Evolutionary conservation across 1,140 invertebrate genomes (phyloP).

Genomic region (Pentalonia nigronervosa): DNA sequence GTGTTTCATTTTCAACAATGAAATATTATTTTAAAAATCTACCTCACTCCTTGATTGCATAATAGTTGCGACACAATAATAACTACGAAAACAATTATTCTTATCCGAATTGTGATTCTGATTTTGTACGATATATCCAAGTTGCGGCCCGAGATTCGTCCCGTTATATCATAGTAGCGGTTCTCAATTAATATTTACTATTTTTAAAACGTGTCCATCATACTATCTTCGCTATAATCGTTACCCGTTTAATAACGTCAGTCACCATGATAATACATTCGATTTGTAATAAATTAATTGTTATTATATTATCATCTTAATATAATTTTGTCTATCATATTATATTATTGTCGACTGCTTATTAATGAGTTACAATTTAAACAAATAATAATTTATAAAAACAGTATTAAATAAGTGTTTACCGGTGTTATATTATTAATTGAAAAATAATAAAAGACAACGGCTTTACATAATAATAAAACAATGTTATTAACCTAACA

Average conservation of each 20-base stretch:
- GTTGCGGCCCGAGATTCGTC: not conserved
- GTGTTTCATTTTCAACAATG: slow-evolving; percentile 8
- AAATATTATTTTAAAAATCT: not conserved
- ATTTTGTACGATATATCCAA: not conserved
- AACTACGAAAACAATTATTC: not conserved
- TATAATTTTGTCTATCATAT: too few species aligned
- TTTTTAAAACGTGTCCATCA: not conserved
- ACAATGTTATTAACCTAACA: too few species aligned
- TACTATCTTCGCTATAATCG: not conserved
- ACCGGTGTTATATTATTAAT: too few species aligned
- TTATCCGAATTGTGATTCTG: not conserved
- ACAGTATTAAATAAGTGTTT: too few species aligned
- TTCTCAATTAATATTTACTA: not conserved
- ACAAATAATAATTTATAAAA: too few species aligned
- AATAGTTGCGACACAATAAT: not conserved
- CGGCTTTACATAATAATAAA: too few species aligned
- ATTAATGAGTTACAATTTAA: not conserved
- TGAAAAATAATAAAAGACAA: too few species aligned
- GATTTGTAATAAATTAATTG: too few species aligned
- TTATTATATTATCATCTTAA: too few species aligned
- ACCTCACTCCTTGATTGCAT: not conserved
- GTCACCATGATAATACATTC: too few species aligned
- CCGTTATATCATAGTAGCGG: not conserved
- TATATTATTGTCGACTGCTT: not conserved
- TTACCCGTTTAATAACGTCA: not conserved